Evolutionary conservation across 2,113 vertebrate genomes (phyloP).

Genomic region (Callaeas wilsoni): DNA sequence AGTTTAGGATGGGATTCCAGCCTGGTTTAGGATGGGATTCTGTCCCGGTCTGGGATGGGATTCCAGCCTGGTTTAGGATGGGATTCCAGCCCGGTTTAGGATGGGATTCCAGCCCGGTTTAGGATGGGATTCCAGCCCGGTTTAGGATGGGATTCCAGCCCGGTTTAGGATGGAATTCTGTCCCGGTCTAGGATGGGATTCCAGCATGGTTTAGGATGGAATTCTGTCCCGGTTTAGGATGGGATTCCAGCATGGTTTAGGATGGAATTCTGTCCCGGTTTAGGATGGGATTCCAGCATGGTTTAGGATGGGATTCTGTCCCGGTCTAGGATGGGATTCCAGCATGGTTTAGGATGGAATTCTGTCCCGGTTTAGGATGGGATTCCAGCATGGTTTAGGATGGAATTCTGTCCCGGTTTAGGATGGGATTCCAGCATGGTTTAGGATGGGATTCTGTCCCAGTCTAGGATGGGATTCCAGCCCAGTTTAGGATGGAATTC

Average conservation of each 20-base stretch:
- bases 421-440: not conserved
- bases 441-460: not conserved
- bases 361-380: fast-evolving
- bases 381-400: not conserved
- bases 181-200: not conserved
- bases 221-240: fast-evolving
- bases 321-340: fast-evolving
- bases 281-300: no score
- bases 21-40: not conserved
- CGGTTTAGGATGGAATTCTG: fast-evolving
- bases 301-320: not conserved
- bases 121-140: fast-evolving
- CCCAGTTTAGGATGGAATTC: not conserved
- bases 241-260: not conserved
- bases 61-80: not conserved
- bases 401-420: fast-evolving
- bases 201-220: fast-evolving
- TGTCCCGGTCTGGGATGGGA: no score
- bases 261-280: not conserved
- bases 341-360: no score
- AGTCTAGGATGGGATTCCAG: not conserved
- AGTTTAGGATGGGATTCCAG: not conserved
- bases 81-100: not conserved
- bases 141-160: no score
- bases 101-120: fast-evolving